Conservation (phyloP, 2,888 invertebrate species). For the Psylliodes chrysocephalus region DNA sequence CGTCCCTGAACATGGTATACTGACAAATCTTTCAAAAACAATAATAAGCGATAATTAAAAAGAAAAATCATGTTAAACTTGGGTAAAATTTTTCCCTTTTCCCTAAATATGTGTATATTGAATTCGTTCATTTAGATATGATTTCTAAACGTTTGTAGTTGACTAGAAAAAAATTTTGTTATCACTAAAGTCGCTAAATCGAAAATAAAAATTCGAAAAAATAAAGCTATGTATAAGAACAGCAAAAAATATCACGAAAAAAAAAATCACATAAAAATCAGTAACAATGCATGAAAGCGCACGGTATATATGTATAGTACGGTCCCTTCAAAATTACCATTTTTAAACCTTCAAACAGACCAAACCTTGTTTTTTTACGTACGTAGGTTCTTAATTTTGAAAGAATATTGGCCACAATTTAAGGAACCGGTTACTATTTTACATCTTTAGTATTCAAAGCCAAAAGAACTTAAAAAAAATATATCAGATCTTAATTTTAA, state of each 20-base stretch:
- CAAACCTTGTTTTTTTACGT: too few relatives aligned
- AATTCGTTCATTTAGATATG: neutral
- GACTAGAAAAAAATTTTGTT: slow-evolving; percentile 24
- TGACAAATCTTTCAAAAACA: too few relatives aligned
- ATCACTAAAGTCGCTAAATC: slow-evolving; percentile 1
- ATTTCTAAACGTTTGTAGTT: slow-evolving; percentile 7
- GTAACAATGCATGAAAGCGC: too few relatives aligned
- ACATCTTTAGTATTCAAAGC: neutral
- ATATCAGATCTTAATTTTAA: neutral
- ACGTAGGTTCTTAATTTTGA: too few relatives aligned
- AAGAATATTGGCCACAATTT: too few relatives aligned
- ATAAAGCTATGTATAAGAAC: neutral
- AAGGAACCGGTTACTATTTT: neutral
- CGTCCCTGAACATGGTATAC: too few relatives aligned
- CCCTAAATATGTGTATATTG: neutral
- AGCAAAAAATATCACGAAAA: slow-evolving; percentile 24
- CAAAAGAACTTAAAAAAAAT: neutral
- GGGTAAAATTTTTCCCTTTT: too few relatives aligned
- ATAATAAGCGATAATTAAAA: too few relatives aligned
- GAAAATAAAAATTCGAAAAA: slow-evolving; percentile 4
- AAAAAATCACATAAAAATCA: slow-evolving; percentile 25
- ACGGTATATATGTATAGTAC: too few relatives aligned
- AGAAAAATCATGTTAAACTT: too few relatives aligned
- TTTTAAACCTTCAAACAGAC: too few relatives aligned
- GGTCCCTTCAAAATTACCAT: too few relatives aligned